A percentile compares a stretch with the other conserved stretches of the same genome.
Conservation (phyloP, 2,888 invertebrate species). For the Hecatera dysodea region DNA sequence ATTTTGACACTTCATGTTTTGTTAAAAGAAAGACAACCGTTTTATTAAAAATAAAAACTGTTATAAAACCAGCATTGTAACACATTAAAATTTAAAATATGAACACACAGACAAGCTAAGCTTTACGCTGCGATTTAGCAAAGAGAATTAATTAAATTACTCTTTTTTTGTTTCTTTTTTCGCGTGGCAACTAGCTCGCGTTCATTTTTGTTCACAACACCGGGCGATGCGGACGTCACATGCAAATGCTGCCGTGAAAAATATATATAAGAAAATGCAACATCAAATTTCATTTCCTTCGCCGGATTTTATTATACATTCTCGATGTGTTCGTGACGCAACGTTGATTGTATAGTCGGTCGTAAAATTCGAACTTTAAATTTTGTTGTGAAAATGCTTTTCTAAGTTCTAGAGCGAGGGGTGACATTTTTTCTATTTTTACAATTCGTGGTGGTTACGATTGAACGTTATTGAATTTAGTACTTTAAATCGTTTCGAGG, state of each 20-base stretch:
- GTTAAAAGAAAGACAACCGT: constrained; percentile 1
- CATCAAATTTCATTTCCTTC: constrained; percentile 80
- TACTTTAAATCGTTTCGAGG: constrained; percentile 24
- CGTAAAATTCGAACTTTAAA: constrained; percentile 74
- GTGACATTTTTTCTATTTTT: constrained; percentile 51
- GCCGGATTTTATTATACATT: constrained; percentile 81
- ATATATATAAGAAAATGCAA: constrained; percentile 79
- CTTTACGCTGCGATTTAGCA: constrained; percentile 63
- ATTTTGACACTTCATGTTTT: neutral
- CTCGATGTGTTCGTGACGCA: constrained; percentile 80
- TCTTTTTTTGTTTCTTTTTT: constrained; percentile 51
- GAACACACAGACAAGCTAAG: constrained; percentile 61
- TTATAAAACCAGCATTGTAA: constrained; percentile 47
- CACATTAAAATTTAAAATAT: constrained; percentile 63
- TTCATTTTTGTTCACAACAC: constrained; percentile 72
- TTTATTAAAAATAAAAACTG: constrained; percentile 32
- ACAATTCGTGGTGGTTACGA: constrained; percentile 35
- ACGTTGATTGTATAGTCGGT: constrained; percentile 79
- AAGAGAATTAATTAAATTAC: constrained; percentile 64
- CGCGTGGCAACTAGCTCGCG: constrained; percentile 49
- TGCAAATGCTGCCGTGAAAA: constrained; percentile 77
- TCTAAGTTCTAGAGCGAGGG: constrained; percentile 50
- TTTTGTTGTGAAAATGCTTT: constrained; percentile 65
- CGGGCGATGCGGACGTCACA: constrained; percentile 75
- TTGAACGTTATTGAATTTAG: constrained; percentile 52